phyloP scores from a whole-genome alignment of 2,888 invertebrate species.

The Acanthoscelides obtectus region DNA sequence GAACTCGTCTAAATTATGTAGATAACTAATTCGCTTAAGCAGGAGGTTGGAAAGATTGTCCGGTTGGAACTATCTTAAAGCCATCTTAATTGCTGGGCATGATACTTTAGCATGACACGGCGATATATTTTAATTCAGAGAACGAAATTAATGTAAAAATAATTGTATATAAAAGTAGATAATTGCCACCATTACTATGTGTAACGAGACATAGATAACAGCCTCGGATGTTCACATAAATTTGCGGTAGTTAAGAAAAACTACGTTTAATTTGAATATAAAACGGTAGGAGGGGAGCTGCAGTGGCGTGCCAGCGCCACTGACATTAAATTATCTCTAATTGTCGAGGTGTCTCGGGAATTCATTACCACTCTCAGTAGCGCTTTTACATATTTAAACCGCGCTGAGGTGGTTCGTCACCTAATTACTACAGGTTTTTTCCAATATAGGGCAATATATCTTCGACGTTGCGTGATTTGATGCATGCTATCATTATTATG shows the following conservation, averaged over 20 bases:
- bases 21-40: slow-evolving; percentile 29
- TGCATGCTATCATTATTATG: too few relatives aligned
- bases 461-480: too few relatives aligned
- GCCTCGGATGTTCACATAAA: slow-evolving; percentile 31
- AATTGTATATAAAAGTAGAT: slow-evolving; percentile 43
- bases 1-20: slow-evolving; percentile 30
- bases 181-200: slow-evolving; percentile 44
- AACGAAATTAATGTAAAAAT: slow-evolving; percentile 46
- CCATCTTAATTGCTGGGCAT: slow-evolving; percentile 42
- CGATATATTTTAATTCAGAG: slow-evolving; percentile 40
- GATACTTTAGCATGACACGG: slow-evolving; percentile 38
- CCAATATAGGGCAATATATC: too few relatives aligned
- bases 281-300: slow-evolving; percentile 3
- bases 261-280: slow-evolving; percentile 17
- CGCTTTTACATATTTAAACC: background rate
- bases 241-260: slow-evolving; percentile 9
- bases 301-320: background rate
- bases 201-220: slow-evolving; percentile 36
- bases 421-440: too few relatives aligned
- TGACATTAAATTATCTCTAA: background rate
- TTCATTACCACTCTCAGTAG: background rate
- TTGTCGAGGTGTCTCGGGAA: background rate
- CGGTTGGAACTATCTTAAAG: slow-evolving; percentile 45
- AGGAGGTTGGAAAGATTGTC: slow-evolving; percentile 36
- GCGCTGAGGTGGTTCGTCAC: background rate